Evolutionary conservation across 2,797 vertebrate genomes (phyloP), one percentile per base, ranked within the genome.

Genomic region (Chanos chanos): DNA sequence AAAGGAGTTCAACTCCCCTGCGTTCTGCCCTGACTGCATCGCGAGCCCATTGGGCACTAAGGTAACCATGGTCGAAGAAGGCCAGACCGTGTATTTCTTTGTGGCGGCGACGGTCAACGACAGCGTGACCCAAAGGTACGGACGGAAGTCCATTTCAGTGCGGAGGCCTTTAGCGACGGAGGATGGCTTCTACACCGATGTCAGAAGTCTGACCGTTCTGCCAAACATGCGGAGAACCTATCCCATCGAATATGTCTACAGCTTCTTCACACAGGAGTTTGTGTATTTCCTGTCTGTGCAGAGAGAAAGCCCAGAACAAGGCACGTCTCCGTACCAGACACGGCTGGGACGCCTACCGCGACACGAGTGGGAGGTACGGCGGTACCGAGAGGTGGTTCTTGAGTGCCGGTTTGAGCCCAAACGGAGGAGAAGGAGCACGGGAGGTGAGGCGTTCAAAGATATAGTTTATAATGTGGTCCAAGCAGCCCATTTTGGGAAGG

Each of bases 201-300:
- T 93, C 15, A 86, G 87, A 0, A 78, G 90, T 1, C 81, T 99
- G 66, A 95, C 92, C 0, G 96, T 98, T 40, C 82, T 92, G 47
- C 92, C 93, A 0, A 69, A 47, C 0, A 79, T 93, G 51, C 83
- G 73, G 1, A 74, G 86, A 70, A 85, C 83, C 0, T 96, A 96
- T 77, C 84, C 78, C 28, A 93, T 99, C 12, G 77, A 86, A 27
- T 99, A 98, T 0, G 72, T 96, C 53, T 88, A 97, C 81, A 95
- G 92, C 67, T 99, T 99, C 36, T 70, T 68, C 0, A 76, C 89
- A 0, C 70, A 84, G 40, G 79, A 89, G 70, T 90, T 92, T 1
- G 92, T 97, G 66, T 99, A 94, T 76, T 94, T 98, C 78, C 77
- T 99, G 51, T 94, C 77, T 0, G 93, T 99, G 24, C 96, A 99